A percentile compares a stretch with the other conserved stretches of the same genome.
Evolutionary conservation across 2,888 invertebrate genomes (phyloP).

Genomic region (Callinectes sapidus): DNA sequence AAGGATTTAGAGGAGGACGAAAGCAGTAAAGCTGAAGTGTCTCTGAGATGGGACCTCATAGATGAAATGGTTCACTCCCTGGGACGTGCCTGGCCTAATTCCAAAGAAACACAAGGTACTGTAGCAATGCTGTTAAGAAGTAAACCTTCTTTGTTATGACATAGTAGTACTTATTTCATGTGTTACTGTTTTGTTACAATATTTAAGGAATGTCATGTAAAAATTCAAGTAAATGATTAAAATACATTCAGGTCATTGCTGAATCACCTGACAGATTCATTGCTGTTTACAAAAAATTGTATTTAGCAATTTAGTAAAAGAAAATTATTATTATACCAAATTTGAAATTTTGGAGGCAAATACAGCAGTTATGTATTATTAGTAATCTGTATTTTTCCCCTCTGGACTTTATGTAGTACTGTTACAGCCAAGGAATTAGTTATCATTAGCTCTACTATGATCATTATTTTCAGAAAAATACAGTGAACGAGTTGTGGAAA

Average conservation of each 20-base stretch:
- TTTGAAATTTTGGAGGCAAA: no score
- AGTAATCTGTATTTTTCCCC: no score
- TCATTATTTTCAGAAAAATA: constrained; percentile 64
- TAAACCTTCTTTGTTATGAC: neutral
- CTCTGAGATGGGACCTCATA: constrained; percentile 68
- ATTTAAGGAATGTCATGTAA: neutral
- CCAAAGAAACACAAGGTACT: constrained; percentile 71
- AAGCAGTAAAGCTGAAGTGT: constrained; percentile 58
- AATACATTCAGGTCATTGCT: no score
- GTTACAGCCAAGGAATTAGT: neutral
- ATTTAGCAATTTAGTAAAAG: no score
- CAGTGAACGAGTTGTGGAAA: constrained; percentile 70
- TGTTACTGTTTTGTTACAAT: neutral
- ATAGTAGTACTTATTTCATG: neutral
- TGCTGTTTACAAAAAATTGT: no score
- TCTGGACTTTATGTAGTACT: neutral
- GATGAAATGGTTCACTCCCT: constrained; percentile 71
- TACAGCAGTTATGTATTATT: no score
- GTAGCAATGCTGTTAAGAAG: neutral
- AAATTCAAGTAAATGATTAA: neutral
- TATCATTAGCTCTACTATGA: neutral
- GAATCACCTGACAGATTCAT: no score
- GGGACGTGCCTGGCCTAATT: constrained; percentile 70
- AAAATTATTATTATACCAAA: no score
- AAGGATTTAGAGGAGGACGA: constrained; percentile 62